A percentile compares a stretch with the other conserved stretches of the same genome.
phyloP scores from a whole-genome alignment of 2,797 vertebrate species.

The Chloroceryle inda region DNA sequence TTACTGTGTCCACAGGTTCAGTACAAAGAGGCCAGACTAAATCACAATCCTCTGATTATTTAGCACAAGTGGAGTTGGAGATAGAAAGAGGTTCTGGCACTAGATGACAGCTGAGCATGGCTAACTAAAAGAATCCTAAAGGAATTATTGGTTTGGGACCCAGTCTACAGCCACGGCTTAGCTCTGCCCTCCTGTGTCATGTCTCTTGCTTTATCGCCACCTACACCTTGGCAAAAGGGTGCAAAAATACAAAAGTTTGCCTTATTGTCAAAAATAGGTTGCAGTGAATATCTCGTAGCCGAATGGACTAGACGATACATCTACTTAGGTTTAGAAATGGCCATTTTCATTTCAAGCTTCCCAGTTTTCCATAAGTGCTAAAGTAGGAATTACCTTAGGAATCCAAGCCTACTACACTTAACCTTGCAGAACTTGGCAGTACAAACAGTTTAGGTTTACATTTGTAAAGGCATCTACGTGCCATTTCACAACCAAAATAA shows the following conservation, averaged over 20 bases:
- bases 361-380: background rate
- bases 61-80: background rate
- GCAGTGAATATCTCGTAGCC: background rate
- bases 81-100: background rate
- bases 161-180: background rate
- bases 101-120: background rate
- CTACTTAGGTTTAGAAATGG: background rate
- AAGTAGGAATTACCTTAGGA: background rate
- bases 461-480: background rate
- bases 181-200: background rate
- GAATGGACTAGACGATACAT: background rate
- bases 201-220: background rate
- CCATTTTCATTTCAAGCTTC: background rate
- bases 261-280: background rate
- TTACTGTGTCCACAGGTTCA: background rate
- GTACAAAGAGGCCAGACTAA: background rate
- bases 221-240: fast-evolving
- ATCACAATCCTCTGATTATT: background rate
- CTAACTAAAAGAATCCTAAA: background rate
- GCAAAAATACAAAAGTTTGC: background rate
- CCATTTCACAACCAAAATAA: background rate
- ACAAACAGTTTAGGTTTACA: background rate
- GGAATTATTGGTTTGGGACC: background rate
- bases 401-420: background rate
- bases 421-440: background rate